phyloP scores from a whole-genome alignment of 2,888 invertebrate genomes.

The Hanleya hanleyi region DNA sequence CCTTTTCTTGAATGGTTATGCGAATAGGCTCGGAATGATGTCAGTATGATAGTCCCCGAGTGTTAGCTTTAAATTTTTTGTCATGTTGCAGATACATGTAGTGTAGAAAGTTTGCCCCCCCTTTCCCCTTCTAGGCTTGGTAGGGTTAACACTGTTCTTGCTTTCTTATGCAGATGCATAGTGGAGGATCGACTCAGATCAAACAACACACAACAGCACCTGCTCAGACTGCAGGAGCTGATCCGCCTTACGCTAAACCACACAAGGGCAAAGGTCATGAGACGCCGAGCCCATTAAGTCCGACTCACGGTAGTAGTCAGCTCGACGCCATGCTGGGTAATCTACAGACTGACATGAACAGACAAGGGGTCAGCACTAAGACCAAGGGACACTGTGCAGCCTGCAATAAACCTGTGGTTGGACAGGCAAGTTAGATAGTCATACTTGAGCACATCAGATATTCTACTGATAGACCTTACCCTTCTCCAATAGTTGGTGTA shows the following conservation, averaged over 20 bases:
- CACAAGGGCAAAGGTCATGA: constrained; percentile 35
- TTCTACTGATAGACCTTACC: no score
- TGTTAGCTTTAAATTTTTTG: no score
- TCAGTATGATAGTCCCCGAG: no score
- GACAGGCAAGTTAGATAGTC: constrained; percentile 80
- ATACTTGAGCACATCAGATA: no score
- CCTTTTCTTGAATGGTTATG: no score
- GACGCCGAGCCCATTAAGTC: constrained; percentile 47
- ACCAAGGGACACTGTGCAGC: constrained; percentile 99
- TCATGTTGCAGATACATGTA: no score
- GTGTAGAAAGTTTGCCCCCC: no score
- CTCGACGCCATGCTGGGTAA: constrained; percentile 93
- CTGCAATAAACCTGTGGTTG: constrained; percentile 99
- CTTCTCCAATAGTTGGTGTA: no score
- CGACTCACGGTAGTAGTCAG: constrained; percentile 75
- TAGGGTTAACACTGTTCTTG: no score
- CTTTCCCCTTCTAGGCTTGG: no score
- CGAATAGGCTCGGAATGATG: no score
- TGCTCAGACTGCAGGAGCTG: constrained; percentile 35
- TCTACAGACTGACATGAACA: constrained; percentile 95
- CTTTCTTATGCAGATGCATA: background rate
- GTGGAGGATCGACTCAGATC: background rate
- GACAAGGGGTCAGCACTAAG: constrained; percentile 98
- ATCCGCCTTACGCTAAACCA: constrained; percentile 68
- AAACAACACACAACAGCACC: constrained; percentile 11